Base-by-base conservation (phyloP, 2,888 invertebrate genomes). In the Trichopoda pennipes region DNA sequence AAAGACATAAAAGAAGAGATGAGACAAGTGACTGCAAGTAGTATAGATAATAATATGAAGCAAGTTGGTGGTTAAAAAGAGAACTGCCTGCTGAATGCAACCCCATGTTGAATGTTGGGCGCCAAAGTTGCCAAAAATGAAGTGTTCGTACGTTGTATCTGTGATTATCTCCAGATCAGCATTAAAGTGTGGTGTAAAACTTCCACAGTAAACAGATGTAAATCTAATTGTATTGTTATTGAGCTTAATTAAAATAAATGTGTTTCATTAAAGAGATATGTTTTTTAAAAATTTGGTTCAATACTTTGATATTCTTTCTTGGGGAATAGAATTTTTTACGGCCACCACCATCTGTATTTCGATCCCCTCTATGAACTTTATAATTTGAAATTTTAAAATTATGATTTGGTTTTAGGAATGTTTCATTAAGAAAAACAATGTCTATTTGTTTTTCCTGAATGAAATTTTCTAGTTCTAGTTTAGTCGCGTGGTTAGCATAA, bases 281-380 rank as follows among this genome's bases (percentile, higher is more conserved):
- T 42, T 42, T 42, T 42, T 16, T 1, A 42, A 42, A 42, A 16
- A 2, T 42, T 2, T 16, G 2, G 42, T 14, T 42, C 2, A 16
- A 16, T 42, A 42, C 16, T 42, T 42, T 16, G 12, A 12, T 42
- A 42, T 14, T 42, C 42, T 42, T 16, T 42, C 12, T 38, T 68
- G 23, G 2, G 53, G 51, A 42, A 68, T 68, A 6, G 56, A 56
- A 12, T 9, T 19, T 44, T 44, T 21, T 23, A 61, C 14, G 9
- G 23, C 23, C 23, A 0, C 42, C 55, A 6, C 55, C 42, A 53
- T 68, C 16, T 2, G 47, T 28, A 10, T 4, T 17, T 8, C 63
- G 19, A 19, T 63, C 63, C 38, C 47, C 28, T 44, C 47, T 21
- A 47, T 63, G 14, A 14, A 42, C 38, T 47, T 63, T 63, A 63